These are phyloP conservation scores for Acheta domesticus DNA, from an alignment of 2,888 invertebrate genomes.

Conservation along the genomic window DNA sequence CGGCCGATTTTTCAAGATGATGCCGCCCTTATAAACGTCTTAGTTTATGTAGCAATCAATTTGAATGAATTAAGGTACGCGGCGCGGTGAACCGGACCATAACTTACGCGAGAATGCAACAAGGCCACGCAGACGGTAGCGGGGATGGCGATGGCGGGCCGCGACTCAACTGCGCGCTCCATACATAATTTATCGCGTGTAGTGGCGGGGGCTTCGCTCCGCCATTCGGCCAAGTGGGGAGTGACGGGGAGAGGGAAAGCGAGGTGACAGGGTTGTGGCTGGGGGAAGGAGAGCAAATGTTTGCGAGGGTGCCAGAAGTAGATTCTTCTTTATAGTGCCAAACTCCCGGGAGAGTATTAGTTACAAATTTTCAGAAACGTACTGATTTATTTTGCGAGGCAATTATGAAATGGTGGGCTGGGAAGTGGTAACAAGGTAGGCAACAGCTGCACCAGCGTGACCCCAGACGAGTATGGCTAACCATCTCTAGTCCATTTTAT, in stretches of 20 bases:
- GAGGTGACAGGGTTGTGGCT: not conserved
- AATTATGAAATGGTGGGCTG: no score
- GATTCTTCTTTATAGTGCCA: no score
- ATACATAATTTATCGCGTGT: not conserved
- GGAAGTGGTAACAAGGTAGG: no score
- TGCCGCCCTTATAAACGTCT: not conserved
- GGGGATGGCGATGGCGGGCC: not conserved
- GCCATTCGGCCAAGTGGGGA: not conserved
- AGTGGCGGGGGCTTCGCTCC: not conserved
- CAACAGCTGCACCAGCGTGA: no score
- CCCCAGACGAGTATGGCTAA: no score
- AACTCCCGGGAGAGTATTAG: no score
- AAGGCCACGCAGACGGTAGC: conserved; percentile 10
- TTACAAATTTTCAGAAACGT: no score
- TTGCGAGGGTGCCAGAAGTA: not conserved
- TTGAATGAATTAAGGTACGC: not conserved
- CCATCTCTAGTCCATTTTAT: no score
- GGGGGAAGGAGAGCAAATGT: not conserved
- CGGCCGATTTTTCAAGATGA: conserved; percentile 7
- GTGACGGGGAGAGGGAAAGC: not conserved
- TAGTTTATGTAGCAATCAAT: conserved; percentile 18
- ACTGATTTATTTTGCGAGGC: no score
- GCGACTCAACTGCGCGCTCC: not conserved
- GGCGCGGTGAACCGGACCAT: not conserved
- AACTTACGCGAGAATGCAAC: not conserved